phyloP scores from a whole-genome alignment of 1,140 invertebrate genomes.

The Lepidurus apus region DNA sequence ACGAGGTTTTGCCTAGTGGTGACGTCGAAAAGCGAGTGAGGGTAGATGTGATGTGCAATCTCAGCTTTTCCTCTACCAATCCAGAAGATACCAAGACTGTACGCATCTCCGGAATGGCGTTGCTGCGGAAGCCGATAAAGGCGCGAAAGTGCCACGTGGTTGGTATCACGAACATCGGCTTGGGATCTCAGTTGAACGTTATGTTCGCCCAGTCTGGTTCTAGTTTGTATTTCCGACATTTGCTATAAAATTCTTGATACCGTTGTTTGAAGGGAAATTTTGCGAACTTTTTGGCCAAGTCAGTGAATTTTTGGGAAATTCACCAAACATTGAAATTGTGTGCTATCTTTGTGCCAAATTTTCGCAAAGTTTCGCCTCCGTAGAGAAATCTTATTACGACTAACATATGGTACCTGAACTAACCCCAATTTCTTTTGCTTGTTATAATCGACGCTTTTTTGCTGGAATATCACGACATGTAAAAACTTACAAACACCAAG shows the following conservation, averaged over 20 bases:
- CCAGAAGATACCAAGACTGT: slow-evolving; percentile 30
- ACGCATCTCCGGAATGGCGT: slow-evolving; percentile 25
- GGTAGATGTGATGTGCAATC: slow-evolving; percentile 40
- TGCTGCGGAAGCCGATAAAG: slow-evolving; percentile 26
- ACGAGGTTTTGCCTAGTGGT: slow-evolving; percentile 36
- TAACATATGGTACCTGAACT: too few relatives aligned
- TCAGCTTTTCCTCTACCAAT: slow-evolving; percentile 39
- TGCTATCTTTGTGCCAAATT: too few relatives aligned
- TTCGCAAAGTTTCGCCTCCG: too few relatives aligned
- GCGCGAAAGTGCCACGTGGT: slow-evolving; percentile 33
- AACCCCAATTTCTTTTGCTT: too few relatives aligned
- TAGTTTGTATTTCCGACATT: slow-evolving; percentile 30
- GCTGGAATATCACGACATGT: too few relatives aligned
- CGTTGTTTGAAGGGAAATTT: background rate
- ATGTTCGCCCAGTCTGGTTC: slow-evolving; percentile 33
- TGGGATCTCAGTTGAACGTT: slow-evolving; percentile 31
- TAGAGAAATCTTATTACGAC: too few relatives aligned
- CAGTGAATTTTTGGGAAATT: too few relatives aligned
- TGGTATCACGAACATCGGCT: slow-evolving; percentile 32
- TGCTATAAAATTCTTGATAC: background rate
- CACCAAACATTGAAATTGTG: too few relatives aligned
- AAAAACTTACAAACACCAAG: background rate
- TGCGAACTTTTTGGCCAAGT: too few relatives aligned
- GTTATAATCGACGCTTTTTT: too few relatives aligned
- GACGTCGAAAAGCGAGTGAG: slow-evolving; percentile 40